Base-by-base conservation (phyloP, 2,888 invertebrate species). In the Subacronicta megacephala region DNA sequence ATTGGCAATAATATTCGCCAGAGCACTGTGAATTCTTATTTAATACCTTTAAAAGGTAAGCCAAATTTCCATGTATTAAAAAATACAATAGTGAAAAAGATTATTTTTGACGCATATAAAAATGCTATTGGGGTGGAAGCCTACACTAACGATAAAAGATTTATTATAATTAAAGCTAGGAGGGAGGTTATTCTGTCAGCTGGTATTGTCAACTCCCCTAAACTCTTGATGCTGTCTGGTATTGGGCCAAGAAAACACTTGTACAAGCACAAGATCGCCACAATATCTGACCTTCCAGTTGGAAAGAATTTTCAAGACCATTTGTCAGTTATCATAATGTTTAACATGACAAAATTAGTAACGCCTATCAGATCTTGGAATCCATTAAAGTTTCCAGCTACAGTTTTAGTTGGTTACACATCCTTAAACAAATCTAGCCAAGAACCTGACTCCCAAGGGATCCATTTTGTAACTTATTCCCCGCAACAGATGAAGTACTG, bases 241-340 rank as follows among this genome's bases (percentile, higher is more conserved):
- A 72, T 89, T 9, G 88, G 88, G 3, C 87, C 83, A 7, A 75
- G 61, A 13, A 45, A 77, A 0, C 78, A 87, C 68, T 70, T 88
- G 7, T 23, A 61, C 2, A 69, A 78, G 29, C 62, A 77, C n/a
- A 66, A 72, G 9, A 85, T 88, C 9, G 29, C 72, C 12, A 72
- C 80, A 0, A 26, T 82, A 3, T 41, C 78, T 5, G 66, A 87
- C 59, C 71, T 78, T 0, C 81, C 83, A n/a, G 89, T 89, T 2
- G 89, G 89, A 0, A 46, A 70, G 16, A 83, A 84, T 43, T 20
- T 89, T 15, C 87, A 88, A 73, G 84, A 90, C 52, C 89, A 89
- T 54, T 44, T 82, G 7, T 15, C 78, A n/a, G 80, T 84, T 2
- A 72, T 82, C 1, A 36, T 90, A 0, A 9, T 82, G 0, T 50